phyloP scores from a whole-genome alignment of 1,140 invertebrate genomes.

The Stenopsyche tienmushanensis region DNA sequence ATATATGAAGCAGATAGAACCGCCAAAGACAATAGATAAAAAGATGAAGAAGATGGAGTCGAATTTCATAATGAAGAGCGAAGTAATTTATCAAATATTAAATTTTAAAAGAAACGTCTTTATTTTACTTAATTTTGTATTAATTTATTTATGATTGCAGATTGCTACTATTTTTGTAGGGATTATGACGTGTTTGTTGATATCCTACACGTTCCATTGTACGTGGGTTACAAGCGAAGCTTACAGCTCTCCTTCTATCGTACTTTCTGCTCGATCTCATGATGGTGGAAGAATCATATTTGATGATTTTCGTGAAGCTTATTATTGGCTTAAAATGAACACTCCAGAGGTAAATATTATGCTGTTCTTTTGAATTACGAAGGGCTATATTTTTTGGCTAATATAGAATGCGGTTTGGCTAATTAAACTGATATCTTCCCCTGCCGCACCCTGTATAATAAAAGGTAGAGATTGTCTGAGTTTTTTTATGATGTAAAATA shows the following conservation, averaged over 20 bases:
- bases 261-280: conserved; percentile 90
- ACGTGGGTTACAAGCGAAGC: conserved; percentile 99
- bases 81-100: conserved; percentile 67
- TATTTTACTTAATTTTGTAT: conserved; percentile 3
- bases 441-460: too few relatives aligned
- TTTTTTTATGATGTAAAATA: too few relatives aligned
- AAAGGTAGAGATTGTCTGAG: too few relatives aligned
- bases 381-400: too few relatives aligned
- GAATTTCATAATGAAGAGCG: conserved; percentile 83
- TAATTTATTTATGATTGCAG: conserved; percentile 50
- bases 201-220: conserved; percentile 94
- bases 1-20: conserved; percentile 85
- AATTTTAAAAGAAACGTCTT: too few relatives aligned
- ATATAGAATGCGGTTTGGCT: too few relatives aligned
- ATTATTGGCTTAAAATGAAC: conserved; percentile 97
- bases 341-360: conserved; percentile 76
- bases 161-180: conserved; percentile 83
- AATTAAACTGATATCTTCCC: too few relatives aligned
- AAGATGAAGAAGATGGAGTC: conserved; percentile 75
- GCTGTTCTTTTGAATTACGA: not conserved
- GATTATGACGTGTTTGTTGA: conserved; percentile 81
- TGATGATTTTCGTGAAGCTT: conserved; percentile 97
- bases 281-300: conserved; percentile 95
- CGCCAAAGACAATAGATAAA: conserved; percentile 56
- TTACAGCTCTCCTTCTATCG: conserved; percentile 96